Base-by-base conservation (phyloP, 2,797 vertebrate species). In the Gymnothorax reevesii region DNA sequence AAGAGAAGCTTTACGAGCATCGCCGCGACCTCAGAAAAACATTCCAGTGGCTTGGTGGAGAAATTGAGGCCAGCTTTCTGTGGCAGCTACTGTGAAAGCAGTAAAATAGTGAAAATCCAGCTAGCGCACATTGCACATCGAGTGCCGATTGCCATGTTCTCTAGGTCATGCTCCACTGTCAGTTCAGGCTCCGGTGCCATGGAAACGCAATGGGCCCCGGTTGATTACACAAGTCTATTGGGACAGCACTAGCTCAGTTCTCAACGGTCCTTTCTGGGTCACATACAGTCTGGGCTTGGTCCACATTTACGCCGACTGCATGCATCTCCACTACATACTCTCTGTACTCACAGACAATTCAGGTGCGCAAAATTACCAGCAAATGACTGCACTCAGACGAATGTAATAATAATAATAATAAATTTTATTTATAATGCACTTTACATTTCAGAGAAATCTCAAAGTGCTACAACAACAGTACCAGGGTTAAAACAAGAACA, bases 41-140 rank as follows among this genome's bases (percentile, higher is more conserved):
- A 86, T 83, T 86, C 77, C 85, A 10, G 85, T 13, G 77, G 79
- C 64, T 82, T 49, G 57, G 75, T 17, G 85, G 85, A 82, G 22
- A 20, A 57, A 0, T 8, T 42, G 7, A 60, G 73, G 57, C 84
- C 33, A 9, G 57, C 77, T 20, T 9, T 62, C 77, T 62, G 17
- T 62, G 52, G 49, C n/a, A 60, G 77, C 85, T 82, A 64, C 77
- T 82, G 85, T 25, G 77, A 82, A 57, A 82, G 6, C 2, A 25
- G 55, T 3, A 42, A 42, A 42, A 42, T 42, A 42, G 33, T 2
- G 33, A 42, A 42, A 42, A 42, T 42, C 55, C 7, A 49, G 59
- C 7, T 54, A 57, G 84, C 57, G 3, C 25, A 25, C 27, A 42
- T 3, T 73, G 69, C 10, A 12, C 25, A 25, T 42, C n/a, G 7